Conservation (phyloP, 2,888 invertebrate species). For the Pharmacophagus antenor region DNA sequence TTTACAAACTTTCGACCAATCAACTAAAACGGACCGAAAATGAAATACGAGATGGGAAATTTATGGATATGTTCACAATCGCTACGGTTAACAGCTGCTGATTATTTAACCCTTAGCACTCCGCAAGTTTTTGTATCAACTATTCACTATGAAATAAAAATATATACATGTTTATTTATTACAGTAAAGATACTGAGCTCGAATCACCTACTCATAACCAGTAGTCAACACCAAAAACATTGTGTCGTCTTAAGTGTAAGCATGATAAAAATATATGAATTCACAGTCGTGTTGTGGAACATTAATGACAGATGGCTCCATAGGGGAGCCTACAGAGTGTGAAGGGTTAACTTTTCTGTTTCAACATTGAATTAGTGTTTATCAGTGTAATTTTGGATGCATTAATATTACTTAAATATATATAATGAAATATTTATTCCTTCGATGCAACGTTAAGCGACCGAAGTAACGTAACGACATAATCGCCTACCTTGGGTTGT, state of each 20-base stretch:
- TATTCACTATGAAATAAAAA: not conserved
- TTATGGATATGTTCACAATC: conserved; percentile 15
- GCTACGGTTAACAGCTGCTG: conserved; percentile 14
- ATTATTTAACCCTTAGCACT: not conserved
- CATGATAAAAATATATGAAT: too few relatives aligned
- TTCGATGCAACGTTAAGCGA: conserved; percentile 21
- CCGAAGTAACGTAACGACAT: conserved; percentile 20
- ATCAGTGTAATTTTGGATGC: too few relatives aligned
- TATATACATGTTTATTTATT: too few relatives aligned
- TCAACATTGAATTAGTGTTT: too few relatives aligned
- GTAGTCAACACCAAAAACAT: too few relatives aligned
- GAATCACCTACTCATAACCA: too few relatives aligned
- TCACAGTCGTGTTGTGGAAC: too few relatives aligned
- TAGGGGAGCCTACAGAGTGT: too few relatives aligned
- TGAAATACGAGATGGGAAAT: conserved; percentile 8
- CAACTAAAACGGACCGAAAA: conserved; percentile 23
- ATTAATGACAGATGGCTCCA: too few relatives aligned
- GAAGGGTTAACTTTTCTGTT: too few relatives aligned
- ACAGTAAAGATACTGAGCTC: too few relatives aligned
- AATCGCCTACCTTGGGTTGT: conserved; percentile 20
- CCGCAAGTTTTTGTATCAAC: not conserved
- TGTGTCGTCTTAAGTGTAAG: too few relatives aligned
- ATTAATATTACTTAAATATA: not conserved
- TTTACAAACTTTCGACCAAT: conserved; percentile 7
- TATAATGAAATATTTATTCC: not conserved